phyloP scores from a whole-genome alignment of 2,113 vertebrate species.

The Motacilla tschutschensis region DNA sequence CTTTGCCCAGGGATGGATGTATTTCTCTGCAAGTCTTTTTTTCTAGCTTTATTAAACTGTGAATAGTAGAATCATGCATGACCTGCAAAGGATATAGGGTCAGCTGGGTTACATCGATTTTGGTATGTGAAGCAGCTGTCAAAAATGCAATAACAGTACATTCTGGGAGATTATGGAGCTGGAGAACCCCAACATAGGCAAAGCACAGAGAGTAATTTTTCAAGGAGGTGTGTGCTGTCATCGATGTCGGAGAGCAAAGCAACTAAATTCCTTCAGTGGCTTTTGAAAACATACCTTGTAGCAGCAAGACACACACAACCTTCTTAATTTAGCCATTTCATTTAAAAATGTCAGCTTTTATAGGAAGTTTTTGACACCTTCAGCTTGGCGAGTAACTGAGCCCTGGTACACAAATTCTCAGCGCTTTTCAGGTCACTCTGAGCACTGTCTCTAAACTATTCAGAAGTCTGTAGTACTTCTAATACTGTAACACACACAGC shows the following conservation, averaged over 20 bases:
- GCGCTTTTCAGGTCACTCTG: background rate
- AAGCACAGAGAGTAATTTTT: slow-evolving; percentile 39
- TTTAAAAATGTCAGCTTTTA: background rate
- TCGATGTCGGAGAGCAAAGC: background rate
- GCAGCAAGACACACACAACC: background rate
- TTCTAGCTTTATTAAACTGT: slow-evolving; percentile 53
- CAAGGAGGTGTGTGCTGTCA: slow-evolving; percentile 15
- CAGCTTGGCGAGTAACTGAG: background rate
- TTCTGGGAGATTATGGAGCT: slow-evolving; percentile 10
- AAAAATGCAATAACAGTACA: slow-evolving; percentile 52
- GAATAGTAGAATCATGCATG: slow-evolving; percentile 52
- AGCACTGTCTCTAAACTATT: background rate
- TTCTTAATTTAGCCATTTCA: background rate
- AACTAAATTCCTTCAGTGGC: background rate
- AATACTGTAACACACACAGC: background rate
- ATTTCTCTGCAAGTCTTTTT: background rate
- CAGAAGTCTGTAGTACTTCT: background rate
- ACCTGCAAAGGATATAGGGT: slow-evolving; percentile 40
- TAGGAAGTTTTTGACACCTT: background rate
- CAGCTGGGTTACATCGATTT: slow-evolving; percentile 54
- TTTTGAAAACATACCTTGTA: background rate
- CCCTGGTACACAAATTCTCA: background rate
- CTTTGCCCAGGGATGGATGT: background rate
- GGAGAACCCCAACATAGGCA: background rate
- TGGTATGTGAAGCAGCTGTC: slow-evolving; percentile 59